Evolutionary conservation across 2,113 vertebrate species (phyloP), one percentile per base, ranked within the genome.

Genomic region (Malurus elegans): DNA sequence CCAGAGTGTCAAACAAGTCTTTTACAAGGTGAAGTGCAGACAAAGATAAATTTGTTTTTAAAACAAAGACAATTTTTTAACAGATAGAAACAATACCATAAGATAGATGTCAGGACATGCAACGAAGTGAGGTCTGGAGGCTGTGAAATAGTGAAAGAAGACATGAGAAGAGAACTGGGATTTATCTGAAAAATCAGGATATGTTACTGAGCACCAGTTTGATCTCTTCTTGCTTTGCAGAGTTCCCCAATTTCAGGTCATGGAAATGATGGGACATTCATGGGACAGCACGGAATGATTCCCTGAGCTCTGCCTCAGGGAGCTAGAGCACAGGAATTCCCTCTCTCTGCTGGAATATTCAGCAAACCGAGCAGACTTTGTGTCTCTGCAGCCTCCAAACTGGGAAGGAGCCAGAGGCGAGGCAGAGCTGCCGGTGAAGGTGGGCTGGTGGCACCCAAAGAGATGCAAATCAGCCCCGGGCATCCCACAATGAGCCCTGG

Each of bases 331-430:
- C 0, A 1, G 1, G 18, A 80, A 45, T 74, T 78, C 58, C 38
- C 34, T 71, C 88, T 51, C 47, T 48, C 42, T 86, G 40, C 54
- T 47, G 42, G 42, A 42, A 74, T 47, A 10, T 24, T 80, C 86
- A 66, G 73, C 48, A 67, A 66, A 40, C 32, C 26, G 38, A 40
- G 38, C 92, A 54, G 89, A 75, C 94, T 96, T 79, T 82, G 72
- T 93, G 71, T 40, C 67, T 96, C 26, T 69, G n/a, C 54, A 56
- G 29, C 82, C 69, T 61, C 69, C 85, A 48, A 57, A 87, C 44
- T 38, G 81, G 48, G 25, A 73, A 65, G 60, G 91, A 90, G 36
- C 16, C 62, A 73, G 70, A 84, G 26, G 38, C 57, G n/a, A 83
- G 70, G 75, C 74, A 76, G 81, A 64, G 61, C 20, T 9, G 25